These are phyloP conservation scores for Acanthurus tractus DNA, from an alignment of 2,797 vertebrate species.

Conservation along the genomic window DNA sequence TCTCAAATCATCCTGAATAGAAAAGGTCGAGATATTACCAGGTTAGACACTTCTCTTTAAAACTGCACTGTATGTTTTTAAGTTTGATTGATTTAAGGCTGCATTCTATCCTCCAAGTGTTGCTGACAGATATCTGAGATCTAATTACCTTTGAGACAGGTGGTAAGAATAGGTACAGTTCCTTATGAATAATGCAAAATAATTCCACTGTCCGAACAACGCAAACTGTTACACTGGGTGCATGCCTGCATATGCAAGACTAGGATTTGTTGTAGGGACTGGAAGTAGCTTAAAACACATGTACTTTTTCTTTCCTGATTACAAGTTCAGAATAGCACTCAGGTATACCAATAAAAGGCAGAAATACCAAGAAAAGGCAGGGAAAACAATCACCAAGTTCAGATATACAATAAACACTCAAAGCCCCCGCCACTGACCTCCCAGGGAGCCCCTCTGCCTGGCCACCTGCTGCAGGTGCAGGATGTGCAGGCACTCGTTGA, in stretches of 20 bases:
- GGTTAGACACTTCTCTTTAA: background rate
- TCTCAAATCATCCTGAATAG: slow-evolving; percentile 19
- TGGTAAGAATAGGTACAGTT: slow-evolving; percentile 87
- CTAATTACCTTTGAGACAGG: slow-evolving; percentile 89
- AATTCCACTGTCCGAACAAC: slow-evolving; percentile 88
- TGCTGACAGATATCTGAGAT: slow-evolving; percentile 81
- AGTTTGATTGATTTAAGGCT: background rate
- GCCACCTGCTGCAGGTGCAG: slow-evolving; percentile 96
- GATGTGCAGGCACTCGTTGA: slow-evolving; percentile 98
- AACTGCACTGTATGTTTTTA: background rate
- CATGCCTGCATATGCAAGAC: slow-evolving; percentile 51
- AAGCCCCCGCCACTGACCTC: slow-evolving; percentile 83
- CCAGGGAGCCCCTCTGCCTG: slow-evolving; percentile 89
- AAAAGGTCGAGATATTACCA: background rate
- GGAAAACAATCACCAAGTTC: background rate
- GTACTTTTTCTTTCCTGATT: background rate
- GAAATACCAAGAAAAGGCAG: background rate
- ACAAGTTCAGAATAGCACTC: background rate
- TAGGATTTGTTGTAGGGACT: slow-evolving; percentile 32
- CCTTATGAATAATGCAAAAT: slow-evolving; percentile 95
- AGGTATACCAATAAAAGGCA: background rate
- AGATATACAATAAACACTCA: background rate
- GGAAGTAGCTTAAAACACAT: too few species aligned
- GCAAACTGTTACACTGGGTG: slow-evolving; percentile 42
- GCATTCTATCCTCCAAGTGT: slow-evolving; percentile 26